Evolutionary conservation across 2,888 invertebrate species (phyloP).

Genomic region (Ormyrus thymus): DNA sequence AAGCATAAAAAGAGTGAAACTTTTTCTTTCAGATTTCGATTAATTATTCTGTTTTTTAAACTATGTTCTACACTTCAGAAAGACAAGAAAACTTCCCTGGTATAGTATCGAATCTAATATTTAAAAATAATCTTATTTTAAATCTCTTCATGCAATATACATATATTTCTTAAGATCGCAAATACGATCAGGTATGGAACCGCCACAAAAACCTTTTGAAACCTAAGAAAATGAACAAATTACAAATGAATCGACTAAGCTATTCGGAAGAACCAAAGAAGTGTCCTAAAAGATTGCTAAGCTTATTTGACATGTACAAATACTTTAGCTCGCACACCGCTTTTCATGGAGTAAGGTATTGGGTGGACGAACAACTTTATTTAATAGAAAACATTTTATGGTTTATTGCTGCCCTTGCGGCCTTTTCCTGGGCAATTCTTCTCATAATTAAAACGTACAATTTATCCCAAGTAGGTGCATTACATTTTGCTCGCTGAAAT

Average conservation of each 20-base stretch:
- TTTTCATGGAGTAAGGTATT: constrained; percentile 55
- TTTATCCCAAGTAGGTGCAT: constrained; percentile 17
- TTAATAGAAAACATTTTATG: constrained; percentile 59
- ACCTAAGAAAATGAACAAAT: not conserved
- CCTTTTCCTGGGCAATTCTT: not conserved
- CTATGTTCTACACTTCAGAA: too few species aligned
- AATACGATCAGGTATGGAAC: constrained; percentile 1
- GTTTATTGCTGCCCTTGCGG: constrained; percentile 58
- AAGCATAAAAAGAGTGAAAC: not conserved
- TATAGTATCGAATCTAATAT: not conserved
- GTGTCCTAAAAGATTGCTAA: constrained; percentile 1
- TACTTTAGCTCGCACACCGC: constrained; percentile 32
- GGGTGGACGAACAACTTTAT: constrained; percentile 45
- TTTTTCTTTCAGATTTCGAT: not conserved
- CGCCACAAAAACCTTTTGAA: not conserved
- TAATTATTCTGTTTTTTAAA: not conserved
- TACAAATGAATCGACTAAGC: not conserved
- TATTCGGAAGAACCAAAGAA: not conserved
- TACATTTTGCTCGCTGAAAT: too few species aligned
- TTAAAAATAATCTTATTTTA: not conserved
- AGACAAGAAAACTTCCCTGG: too few species aligned
- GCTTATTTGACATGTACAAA: constrained; percentile 5
- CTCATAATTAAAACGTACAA: constrained; percentile 14
- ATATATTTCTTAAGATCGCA: not conserved
- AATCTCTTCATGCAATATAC: not conserved